Base-by-base conservation (phyloP, 2,888 invertebrate species). In the Cephus sareptanus region DNA sequence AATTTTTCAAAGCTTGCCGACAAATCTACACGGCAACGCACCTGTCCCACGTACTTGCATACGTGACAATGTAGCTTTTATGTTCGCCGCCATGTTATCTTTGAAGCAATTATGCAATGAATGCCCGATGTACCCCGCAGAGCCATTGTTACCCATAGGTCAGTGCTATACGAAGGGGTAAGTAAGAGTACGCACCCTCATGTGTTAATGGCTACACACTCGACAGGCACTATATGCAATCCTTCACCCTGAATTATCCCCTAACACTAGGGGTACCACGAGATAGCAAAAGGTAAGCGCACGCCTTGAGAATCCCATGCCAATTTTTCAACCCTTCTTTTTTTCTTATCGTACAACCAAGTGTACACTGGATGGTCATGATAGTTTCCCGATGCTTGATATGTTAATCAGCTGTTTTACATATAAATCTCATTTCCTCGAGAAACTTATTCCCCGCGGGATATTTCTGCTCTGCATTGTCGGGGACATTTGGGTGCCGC, bases 1-100 rank as follows among this genome's bases (percentile, higher is more conserved):
- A 79, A 84, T 83, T 83, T 81, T 84, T 84, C 81, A 83, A 77
- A 82, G 76, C 77, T 56, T 69, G 70, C 75, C 70, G 69, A 37
- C 74, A 68, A 56, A 56, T 56, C 23, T 23, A 23, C 56, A 56
- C 23, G 56, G 23, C 56, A 56, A 56, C 56, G 23, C 23, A 56
- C 23, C 56, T 56, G 56, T 23, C 23, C 56, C 56, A 23, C 56
- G 2, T 23, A 23, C 23, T 56, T 56, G 56, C 23, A 23, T 56
- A 56, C 2, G 2, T 23, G 23, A 56, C 23, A 56, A 56, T 56
- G 56, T 56, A 56, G 56, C 56, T 56, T 56, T 56, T 56, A 23
- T 23, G 56, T 23, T 23, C 23, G 9, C 23, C 23, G 23, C 56
- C 23, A 23, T 56, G 56, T 56, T 56, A 23, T 56, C 56, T 56